Base-by-base conservation (phyloP, 2,113 vertebrate species). In the Furnarius figulus region DNA sequence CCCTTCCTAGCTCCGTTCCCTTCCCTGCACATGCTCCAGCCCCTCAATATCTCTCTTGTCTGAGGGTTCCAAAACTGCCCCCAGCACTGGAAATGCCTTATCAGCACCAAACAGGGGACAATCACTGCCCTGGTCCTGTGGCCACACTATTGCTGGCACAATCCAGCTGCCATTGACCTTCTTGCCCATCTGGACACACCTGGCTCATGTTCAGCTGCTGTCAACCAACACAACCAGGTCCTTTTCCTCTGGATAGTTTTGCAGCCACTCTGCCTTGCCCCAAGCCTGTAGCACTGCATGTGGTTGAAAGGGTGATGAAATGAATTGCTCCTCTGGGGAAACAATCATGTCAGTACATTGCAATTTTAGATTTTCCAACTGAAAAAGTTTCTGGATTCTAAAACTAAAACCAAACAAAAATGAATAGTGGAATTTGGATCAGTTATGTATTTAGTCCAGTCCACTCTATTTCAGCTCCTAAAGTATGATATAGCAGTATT, bases 381-480 rank as follows among this genome's bases (percentile, higher is more conserved):
- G 15, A 70, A 91, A 35, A 39, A 30, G 10, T 22, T 63, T 27
- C 16, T 44, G 27, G 85, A 55, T 17, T 35, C 30, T 27, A 49
- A 72, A 82, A 86, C 68, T 19, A 44, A 66, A 76, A 8, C 16
- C 17, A 40, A 82, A 14, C 8, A 39, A n/a, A 88, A 83, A 49
- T 2, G 1, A 44, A 44, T 8, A 3, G 40, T 40, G 15, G 11
- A 25, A 9, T 30, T 30, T 68, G 10, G 0, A 18, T 23, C 8
- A 33, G 5, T 14, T 84, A 40, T 31, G 19, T 23, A 39, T 72
- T 68, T 72, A n/a, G 65, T 22, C 19, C 8, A 37, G 8, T 42
- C 35, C 27, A 5, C 13, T 44, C 30, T 12, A 22, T 30, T 24
- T 52, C 35, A 28, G 3, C 7, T 71, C 12, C 23, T 44, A 22